Base-by-base conservation (phyloP, 2,888 invertebrate genomes). In the Callyntrura guangdongensis region DNA sequence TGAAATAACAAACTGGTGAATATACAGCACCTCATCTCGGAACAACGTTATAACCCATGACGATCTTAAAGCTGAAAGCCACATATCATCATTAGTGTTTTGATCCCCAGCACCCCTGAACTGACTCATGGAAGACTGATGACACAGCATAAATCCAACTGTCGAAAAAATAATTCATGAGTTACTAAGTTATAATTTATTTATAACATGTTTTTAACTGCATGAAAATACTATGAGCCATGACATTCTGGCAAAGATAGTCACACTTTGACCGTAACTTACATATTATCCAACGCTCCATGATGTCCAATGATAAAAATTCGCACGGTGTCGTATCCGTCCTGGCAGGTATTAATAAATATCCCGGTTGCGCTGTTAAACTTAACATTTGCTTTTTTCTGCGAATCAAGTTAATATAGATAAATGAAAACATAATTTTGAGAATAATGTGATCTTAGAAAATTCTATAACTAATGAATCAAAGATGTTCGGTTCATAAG, bases 251-350 rank as follows among this genome's bases (percentile, higher is more conserved):
- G n/a, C n/a, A n/a, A n/a, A n/a, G 5, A 6, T 20, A 61, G 61
- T 61, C 17, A 11, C 14, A 4, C 25, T 64, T 64, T 61, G 2
- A 61, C 25, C 11, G 17, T 36, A 69, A 95, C 96, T 95, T 94
- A 96, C 96, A 98, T 94, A 99, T 98, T 36, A 99, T 97, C 99
- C 99, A 99, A 94, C 98, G 96, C 95, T 99, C 99, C 96, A 99
- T 97, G 59, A 97, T 96, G 94, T 99, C 99, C 91, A 99, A 95
- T 0, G 99, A 99, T 81, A 99, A 95, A 95, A 98, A 99, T 96
- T 99, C 99, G 95, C 99, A 99, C 1, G 99, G 99, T 96, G 99
- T 98, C 25, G 98, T 98, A 94, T 99, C 99, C 0, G 99, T 98
- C 94, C 98, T 97, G 0, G 99, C 97, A 4, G 99, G 99, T 95